These are phyloP conservation scores for Venusia cambrica DNA, from an alignment of 2,888 invertebrate genomes.

Conservation along the genomic window DNA sequence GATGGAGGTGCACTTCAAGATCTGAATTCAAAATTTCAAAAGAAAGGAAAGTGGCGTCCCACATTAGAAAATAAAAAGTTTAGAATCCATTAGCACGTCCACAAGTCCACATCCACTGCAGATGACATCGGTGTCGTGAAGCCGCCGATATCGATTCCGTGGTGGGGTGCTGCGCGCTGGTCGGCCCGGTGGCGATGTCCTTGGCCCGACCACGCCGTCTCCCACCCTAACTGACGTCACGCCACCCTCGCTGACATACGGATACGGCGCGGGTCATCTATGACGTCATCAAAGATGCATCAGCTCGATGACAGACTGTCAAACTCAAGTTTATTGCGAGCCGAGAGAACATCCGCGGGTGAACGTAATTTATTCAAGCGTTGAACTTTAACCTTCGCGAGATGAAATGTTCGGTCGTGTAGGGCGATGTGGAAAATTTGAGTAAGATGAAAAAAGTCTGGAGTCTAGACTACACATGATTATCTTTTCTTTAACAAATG, in stretches of 20 bases:
- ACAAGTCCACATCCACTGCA: constrained; percentile 44
- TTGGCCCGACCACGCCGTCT: constrained; percentile 70
- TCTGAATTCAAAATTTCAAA: too few species aligned
- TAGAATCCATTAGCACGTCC: constrained; percentile 9
- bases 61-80: too few species aligned
- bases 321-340: constrained; percentile 5
- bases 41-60: too few species aligned
- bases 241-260: constrained; percentile 54
- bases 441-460: background rate
- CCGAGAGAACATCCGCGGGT: constrained; percentile 3
- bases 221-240: constrained; percentile 64
- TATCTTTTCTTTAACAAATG: too few species aligned
- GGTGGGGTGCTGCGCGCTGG: constrained; percentile 70
- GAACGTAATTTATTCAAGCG: constrained; percentile 12
- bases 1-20: too few species aligned
- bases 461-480: too few species aligned
- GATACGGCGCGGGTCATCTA: constrained; percentile 55
- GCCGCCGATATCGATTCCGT: constrained; percentile 67
- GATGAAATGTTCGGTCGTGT: constrained; percentile 15
- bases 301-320: constrained; percentile 11
- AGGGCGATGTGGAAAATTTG: constrained; percentile 7
- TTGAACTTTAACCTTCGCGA: constrained; percentile 21
- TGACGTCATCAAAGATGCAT: constrained; percentile 61
- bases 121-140: constrained; percentile 47
- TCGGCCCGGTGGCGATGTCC: constrained; percentile 78